Evolutionary conservation across 1,140 invertebrate genomes (phyloP), one percentile per base, ranked within the genome.

Genomic region (Eubasilissa regina): DNA sequence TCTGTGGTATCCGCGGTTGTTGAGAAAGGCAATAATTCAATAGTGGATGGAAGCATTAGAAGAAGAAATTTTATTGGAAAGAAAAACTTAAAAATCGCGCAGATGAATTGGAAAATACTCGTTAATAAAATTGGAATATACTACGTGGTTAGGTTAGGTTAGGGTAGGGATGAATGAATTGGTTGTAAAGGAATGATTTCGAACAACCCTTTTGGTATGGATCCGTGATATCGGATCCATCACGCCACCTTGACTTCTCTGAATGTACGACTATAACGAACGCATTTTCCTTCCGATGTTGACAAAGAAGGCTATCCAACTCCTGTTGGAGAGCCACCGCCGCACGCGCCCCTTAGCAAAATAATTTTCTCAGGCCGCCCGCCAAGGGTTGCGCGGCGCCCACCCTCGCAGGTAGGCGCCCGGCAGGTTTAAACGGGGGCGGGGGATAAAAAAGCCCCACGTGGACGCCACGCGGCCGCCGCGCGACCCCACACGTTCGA

Each of bases 281-380:
- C 53, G n/a, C n/a, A 55, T 17, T 55, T 55, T 15, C n/a, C n/a
- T 8, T 55, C 53, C 53, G n/a, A 17, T 17, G 55, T 8, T 21
- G 12, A 58, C 55, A 58, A 58, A 58, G 55, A 58, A 55, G 21
- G 21, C 21, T 64, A 9, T 7, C 8, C 25, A 21, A n/a, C 35
- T 43, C 60, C 21, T 58, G 55, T 55, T 17, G n/a, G n/a, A n/a
- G n/a, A n/a, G n/a, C n/a, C n/a, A 10, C 60, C 25, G 25, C 10
- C 19, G 60, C 60, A 64, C 60, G 60, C 60, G 60, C 35, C 60
- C 58, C 60, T 9, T 25, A n/a, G 60, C 60, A 21, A 64, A 64
- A 64, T 25, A 43, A 35, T 35, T 21, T 58, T 58, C 55, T 58
- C 55, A 21, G 55, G 53, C 6, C 53, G 19, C 21, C 12, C 60